Conservation (phyloP, 2,113 vertebrate genomes). For the Mastomys natalensis region DNA sequence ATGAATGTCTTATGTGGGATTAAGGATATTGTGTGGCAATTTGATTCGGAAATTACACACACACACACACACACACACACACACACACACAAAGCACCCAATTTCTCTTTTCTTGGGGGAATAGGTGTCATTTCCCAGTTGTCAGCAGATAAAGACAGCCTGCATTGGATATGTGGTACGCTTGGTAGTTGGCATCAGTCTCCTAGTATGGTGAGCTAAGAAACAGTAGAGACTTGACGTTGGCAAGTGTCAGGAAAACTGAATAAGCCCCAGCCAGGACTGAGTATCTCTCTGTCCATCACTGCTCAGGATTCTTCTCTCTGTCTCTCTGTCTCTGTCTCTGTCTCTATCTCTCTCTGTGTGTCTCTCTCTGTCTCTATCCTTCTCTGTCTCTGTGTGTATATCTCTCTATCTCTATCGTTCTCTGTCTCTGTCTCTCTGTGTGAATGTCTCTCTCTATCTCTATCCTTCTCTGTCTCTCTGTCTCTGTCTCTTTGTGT, state of each 20-base stretch:
- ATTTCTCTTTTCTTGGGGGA: slow-evolving; percentile 28
- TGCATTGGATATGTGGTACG: not conserved
- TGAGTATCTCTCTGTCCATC: not conserved
- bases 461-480: too few species aligned
- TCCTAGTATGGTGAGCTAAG: not conserved
- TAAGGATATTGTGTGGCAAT: not conserved
- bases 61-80: not conserved
- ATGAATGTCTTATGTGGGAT: not conserved
- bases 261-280: not conserved
- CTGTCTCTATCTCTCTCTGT: too few species aligned
- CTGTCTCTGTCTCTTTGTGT: too few species aligned
- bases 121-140: not conserved
- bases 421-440: too few species aligned
- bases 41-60: not conserved
- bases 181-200: not conserved
- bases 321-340: not conserved
- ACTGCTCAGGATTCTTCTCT: not conserved
- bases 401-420: too few species aligned
- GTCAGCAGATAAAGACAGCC: not conserved
- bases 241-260: not conserved
- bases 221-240: not conserved
- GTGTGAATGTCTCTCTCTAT: too few species aligned
- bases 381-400: too few species aligned
- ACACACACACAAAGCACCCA: not conserved
- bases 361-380: too few species aligned